Conservation (phyloP, 2,888 invertebrate species). For the Nomada ruficornis region DNA sequence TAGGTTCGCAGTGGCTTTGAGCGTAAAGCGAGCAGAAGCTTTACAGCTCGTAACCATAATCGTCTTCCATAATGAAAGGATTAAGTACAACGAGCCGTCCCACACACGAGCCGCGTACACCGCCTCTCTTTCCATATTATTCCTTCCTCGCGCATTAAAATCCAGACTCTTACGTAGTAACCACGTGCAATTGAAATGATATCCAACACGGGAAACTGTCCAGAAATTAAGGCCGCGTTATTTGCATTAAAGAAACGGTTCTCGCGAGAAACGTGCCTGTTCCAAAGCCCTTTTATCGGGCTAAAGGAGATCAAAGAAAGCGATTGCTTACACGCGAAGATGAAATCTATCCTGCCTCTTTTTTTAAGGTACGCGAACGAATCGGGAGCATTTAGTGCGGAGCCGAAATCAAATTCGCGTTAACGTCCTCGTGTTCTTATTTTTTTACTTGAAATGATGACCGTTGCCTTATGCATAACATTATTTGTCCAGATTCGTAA, state of each 20-base stretch:
- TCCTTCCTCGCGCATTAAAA: neutral
- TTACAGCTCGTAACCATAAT: constrained; percentile 27
- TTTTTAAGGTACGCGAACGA: constrained; percentile 8
- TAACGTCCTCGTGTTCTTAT: neutral
- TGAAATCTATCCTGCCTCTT: constrained; percentile 23
- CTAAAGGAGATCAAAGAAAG: constrained; percentile 32
- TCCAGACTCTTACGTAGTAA: neutral
- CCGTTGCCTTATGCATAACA: no score
- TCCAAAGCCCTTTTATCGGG: neutral
- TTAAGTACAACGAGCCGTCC: neutral
- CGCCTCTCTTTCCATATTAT: neutral
- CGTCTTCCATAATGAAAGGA: constrained; percentile 17
- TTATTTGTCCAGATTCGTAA: no score
- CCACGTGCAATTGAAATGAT: no score
- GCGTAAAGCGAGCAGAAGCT: constrained; percentile 4
- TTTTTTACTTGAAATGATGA: neutral
- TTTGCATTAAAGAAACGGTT: constrained; percentile 7
- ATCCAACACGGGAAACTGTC: neutral
- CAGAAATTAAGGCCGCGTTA: constrained; percentile 17
- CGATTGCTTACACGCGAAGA: constrained; percentile 25
- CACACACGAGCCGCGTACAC: neutral
- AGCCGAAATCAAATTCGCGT: neutral
- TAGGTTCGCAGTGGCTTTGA: constrained; percentile 6
- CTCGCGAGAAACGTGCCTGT: constrained; percentile 6
- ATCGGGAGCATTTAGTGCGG: neutral